Conservation (phyloP, 2,113 vertebrate species). For the Patagioenas fasciata region DNA sequence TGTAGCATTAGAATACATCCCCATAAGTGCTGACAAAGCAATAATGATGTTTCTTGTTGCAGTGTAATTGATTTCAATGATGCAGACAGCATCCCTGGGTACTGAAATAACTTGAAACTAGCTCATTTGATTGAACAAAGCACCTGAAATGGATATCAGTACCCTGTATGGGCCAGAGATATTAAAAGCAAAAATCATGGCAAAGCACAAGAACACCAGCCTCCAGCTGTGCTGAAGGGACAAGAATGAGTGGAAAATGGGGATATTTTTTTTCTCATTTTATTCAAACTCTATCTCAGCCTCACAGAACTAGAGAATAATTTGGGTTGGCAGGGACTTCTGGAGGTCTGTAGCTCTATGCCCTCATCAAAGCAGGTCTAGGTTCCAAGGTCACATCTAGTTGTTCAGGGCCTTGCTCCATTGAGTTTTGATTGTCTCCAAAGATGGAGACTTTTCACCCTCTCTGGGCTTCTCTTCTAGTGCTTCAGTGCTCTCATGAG, state of each 20-base stretch:
- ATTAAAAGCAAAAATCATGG: background rate
- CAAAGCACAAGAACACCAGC: background rate
- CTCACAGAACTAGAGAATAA: background rate
- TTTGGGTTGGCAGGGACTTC: background rate
- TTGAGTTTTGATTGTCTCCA: background rate
- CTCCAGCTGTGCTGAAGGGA: constrained; percentile 2
- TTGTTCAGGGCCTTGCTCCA: background rate
- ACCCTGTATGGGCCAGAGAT: background rate
- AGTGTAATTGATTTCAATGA: constrained; percentile 22
- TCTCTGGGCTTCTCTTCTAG: background rate
- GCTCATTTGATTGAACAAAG: constrained; percentile 19
- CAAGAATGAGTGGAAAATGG: background rate
- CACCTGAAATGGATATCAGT: background rate
- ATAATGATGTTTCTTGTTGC: background rate
- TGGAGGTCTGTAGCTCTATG: background rate
- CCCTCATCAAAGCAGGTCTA: constrained; percentile 8
- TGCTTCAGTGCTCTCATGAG: background rate
- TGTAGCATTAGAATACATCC: background rate
- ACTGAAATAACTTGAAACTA: constrained; percentile 21
- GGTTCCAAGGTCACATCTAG: background rate
- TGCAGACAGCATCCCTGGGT: background rate
- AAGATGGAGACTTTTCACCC: background rate
- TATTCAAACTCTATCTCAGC: background rate
- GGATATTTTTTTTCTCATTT: background rate
- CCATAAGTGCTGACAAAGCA: background rate